Conservation (phyloP, 1,140 invertebrate species). For the Probaryconus sp. region DNA sequence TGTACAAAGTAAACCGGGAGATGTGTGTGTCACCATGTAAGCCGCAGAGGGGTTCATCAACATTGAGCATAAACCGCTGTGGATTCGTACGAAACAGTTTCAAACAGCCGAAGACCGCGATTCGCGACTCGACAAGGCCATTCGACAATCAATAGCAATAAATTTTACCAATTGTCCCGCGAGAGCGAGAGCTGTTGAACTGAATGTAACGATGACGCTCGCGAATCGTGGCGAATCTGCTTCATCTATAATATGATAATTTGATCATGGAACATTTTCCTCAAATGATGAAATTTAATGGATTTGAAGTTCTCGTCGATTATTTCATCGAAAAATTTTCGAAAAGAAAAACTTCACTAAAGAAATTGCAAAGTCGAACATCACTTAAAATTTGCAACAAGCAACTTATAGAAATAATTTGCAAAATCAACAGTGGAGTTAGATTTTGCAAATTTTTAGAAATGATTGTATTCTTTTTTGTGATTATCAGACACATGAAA, state of each 20-base stretch:
- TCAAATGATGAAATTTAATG: too few relatives aligned
- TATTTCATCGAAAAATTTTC: too few relatives aligned
- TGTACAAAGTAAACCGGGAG: constrained; percentile 16
- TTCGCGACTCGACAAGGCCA: constrained; percentile 31
- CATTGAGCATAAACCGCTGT: constrained; percentile 35
- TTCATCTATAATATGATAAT: constrained; percentile 42
- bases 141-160: constrained; percentile 58
- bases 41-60: constrained; percentile 17
- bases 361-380: too few relatives aligned
- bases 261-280: too few relatives aligned
- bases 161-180: constrained; percentile 50
- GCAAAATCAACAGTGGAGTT: too few relatives aligned
- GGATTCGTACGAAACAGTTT: constrained; percentile 42
- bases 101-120: constrained; percentile 46
- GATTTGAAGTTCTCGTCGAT: too few relatives aligned
- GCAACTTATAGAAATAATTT: too few relatives aligned
- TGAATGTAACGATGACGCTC: constrained; percentile 34
- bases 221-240: constrained; percentile 26
- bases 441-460: too few relatives aligned
- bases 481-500: too few relatives aligned
- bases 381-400: too few relatives aligned
- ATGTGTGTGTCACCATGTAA: not conserved
- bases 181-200: constrained; percentile 39
- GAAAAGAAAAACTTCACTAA: too few relatives aligned
- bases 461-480: too few relatives aligned